Percentiles rank a stretch among this genome's conserved stretches.
phyloP scores from a whole-genome alignment of 2,113 vertebrate genomes.

The Probosciger aterrimus region DNA sequence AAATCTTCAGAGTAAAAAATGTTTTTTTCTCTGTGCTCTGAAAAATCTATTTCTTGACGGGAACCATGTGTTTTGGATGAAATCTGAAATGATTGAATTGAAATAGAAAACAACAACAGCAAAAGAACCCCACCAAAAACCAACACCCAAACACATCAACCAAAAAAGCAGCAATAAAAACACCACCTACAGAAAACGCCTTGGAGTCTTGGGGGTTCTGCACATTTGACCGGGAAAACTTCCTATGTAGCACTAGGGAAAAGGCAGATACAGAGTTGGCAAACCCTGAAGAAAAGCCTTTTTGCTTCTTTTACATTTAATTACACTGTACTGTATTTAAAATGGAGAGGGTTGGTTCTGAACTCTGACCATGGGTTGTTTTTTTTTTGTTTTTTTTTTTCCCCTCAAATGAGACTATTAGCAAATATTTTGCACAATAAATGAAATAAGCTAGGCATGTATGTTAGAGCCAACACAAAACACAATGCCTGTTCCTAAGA shows the following conservation, averaged over 20 bases:
- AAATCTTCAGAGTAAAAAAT: neutral
- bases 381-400: neutral
- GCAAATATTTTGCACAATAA: neutral
- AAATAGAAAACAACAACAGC: neutral
- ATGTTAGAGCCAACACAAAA: neutral
- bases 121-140: accelerated
- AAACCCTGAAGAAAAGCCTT: neutral
- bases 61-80: neutral
- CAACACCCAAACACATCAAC: no score
- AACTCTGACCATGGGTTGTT: neutral
- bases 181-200: neutral
- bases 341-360: neutral
- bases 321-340: neutral
- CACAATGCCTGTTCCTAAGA: neutral
- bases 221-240: neutral
- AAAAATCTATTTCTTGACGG: neutral
- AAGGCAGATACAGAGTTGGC: neutral
- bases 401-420: neutral
- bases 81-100: neutral
- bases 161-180: accelerated
- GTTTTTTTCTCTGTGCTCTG: neutral
- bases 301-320: neutral
- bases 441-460: neutral
- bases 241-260: neutral
- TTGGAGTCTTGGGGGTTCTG: neutral